A percentile compares a stretch with the other conserved stretches of the same genome.
These are phyloP conservation scores for Atethmia centrago DNA, from an alignment of 2,888 invertebrate species.

Conservation along the genomic window DNA sequence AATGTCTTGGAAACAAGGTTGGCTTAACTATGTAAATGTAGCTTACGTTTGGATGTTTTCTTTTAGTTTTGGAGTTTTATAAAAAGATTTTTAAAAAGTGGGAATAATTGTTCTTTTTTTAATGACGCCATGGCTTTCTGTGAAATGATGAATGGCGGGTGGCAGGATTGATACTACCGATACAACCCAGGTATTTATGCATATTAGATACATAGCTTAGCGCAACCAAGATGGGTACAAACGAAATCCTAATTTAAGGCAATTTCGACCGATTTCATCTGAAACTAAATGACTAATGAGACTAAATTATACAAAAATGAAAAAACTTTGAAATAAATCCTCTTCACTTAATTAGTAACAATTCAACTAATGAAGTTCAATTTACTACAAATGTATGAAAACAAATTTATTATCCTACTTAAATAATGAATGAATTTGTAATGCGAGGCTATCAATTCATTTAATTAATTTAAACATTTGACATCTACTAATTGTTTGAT, in stretches of 20 bases:
- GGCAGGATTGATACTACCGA: no score
- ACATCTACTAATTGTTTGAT: background rate
- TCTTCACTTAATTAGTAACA: background rate
- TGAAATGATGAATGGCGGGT: background rate
- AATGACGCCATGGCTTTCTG: background rate
- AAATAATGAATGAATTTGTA: constrained; percentile 13
- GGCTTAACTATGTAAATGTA: constrained; percentile 1
- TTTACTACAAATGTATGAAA: constrained; percentile 7
- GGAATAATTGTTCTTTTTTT: background rate
- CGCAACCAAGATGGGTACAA: background rate
- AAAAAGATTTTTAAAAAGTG: constrained; percentile 30
- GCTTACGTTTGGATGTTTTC: background rate
- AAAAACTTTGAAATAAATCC: background rate
- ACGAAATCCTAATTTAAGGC: background rate
- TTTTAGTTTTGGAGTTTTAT: constrained; percentile 2
- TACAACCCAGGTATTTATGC: background rate
- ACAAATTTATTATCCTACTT: constrained; percentile 18
- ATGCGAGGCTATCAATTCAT: constrained; percentile 9
- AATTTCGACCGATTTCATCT: background rate
- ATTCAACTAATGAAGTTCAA: constrained; percentile 19
- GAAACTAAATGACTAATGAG: background rate
- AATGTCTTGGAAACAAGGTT: constrained; percentile 16
- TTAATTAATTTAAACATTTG: constrained; percentile 24
- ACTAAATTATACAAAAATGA: background rate
- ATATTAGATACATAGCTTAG: background rate